Conservation (phyloP, 2,113 vertebrate species). For the Chionomys nivalis region DNA sequence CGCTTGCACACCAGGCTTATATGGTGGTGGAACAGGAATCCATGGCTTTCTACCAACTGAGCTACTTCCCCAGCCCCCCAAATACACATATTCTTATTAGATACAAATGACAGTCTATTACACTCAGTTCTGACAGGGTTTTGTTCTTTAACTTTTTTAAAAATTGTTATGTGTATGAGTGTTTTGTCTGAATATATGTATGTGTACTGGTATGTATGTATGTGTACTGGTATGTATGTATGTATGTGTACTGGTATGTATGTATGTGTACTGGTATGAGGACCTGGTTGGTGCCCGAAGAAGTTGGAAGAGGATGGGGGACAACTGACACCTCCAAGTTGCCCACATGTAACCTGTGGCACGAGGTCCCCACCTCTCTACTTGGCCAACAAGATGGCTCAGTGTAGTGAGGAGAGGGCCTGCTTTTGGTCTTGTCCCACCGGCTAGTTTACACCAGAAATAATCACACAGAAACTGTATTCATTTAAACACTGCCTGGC, state of each 20-base stretch:
- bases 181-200: neutral
- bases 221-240: neutral
- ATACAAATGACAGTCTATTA: neutral
- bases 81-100: neutral
- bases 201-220: neutral
- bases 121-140: neutral
- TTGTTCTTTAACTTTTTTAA: neutral
- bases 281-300: neutral
- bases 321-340: neutral
- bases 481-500: too few relatives aligned
- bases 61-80: neutral
- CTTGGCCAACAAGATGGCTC: neutral
- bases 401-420: too few relatives aligned
- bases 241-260: neutral
- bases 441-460: too few relatives aligned
- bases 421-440: too few relatives aligned
- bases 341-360: neutral
- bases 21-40: neutral
- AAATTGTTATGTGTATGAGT: neutral
- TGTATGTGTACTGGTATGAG: neutral
- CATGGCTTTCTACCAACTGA: neutral
- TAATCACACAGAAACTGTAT: too few relatives aligned
- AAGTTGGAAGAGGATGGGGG: neutral
- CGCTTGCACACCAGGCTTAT: neutral
- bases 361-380: neutral